phyloP scores from a whole-genome alignment of 2,888 invertebrate species.

The Griposia aprilina region DNA sequence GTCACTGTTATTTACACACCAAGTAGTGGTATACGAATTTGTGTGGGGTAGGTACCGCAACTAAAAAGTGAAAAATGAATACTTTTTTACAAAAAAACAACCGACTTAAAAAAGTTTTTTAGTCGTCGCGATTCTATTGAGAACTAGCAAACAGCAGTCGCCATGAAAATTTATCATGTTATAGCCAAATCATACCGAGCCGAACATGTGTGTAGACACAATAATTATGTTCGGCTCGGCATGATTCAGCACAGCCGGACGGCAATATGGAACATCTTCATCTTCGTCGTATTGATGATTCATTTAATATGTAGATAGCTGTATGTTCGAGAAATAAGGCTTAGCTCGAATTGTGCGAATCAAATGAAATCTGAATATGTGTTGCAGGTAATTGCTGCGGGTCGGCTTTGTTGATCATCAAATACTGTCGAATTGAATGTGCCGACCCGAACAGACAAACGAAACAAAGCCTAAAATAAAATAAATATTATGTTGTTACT shows the following conservation, averaged over 20 bases:
- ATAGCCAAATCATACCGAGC: background rate
- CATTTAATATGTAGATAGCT: background rate
- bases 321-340: background rate
- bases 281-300: too few relatives aligned
- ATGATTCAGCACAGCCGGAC: too few relatives aligned
- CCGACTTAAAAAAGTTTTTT: too few relatives aligned
- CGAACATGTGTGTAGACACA: too few relatives aligned
- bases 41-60: too few relatives aligned
- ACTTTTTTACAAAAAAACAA: too few relatives aligned
- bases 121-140: background rate
- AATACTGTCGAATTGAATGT: background rate
- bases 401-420: background rate
- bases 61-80: too few relatives aligned
- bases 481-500: background rate
- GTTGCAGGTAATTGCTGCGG: background rate
- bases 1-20: too few relatives aligned
- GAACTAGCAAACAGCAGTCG: background rate
- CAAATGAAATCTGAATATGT: background rate
- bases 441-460: background rate
- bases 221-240: too few relatives aligned
- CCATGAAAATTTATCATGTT: background rate
- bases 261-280: background rate
- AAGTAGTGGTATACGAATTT: too few relatives aligned
- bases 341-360: background rate
- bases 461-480: background rate